phyloP scores from a whole-genome alignment of 30 jellyfish, hydroid and myxozoan genomes.

The Turritopsis rubra region DNA sequence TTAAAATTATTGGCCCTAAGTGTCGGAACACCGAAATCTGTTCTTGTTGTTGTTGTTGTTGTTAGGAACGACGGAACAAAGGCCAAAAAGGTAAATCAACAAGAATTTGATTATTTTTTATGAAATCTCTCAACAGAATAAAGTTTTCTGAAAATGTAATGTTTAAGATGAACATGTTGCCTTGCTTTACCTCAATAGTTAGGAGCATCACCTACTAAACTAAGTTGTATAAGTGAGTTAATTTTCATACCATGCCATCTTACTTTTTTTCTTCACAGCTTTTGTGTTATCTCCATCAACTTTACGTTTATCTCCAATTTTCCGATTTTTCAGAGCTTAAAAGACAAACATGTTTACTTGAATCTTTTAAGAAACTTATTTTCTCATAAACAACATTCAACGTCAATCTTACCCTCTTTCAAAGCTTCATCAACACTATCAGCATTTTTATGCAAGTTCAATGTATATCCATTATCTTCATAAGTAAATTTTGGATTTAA shows the following conservation, averaged over 20 bases:
- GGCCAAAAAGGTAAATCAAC: too few species aligned
- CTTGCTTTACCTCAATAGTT: too few species aligned
- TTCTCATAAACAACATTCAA: neutral
- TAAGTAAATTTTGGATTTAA: conserved; percentile 66
- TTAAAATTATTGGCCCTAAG: too few species aligned
- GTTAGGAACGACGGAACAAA: too few species aligned
- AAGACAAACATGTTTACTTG: neutral
- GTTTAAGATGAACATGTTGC: too few species aligned
- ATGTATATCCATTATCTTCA: conserved; percentile 51
- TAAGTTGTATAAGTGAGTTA: neutral
- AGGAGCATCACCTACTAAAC: too few species aligned
- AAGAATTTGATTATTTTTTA: too few species aligned
- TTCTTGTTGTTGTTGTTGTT: too few species aligned
- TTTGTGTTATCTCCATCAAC: neutral
- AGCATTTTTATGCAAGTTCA: conserved; percentile 66
- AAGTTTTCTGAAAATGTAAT: too few species aligned
- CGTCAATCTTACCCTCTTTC: conserved; percentile 75
- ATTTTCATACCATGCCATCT: neutral
- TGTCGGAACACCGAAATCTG: too few species aligned
- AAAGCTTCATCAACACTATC: conserved; percentile 84
- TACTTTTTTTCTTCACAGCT: neutral
- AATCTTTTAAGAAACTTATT: too few species aligned
- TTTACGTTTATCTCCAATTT: conserved; percentile 8
- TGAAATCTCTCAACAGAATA: too few species aligned
- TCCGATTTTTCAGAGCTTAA: conserved; percentile 5